Evolutionary conservation across 2,888 invertebrate species (phyloP), one percentile per base, ranked within the genome.

Genomic region (Acrobasis consociella): DNA sequence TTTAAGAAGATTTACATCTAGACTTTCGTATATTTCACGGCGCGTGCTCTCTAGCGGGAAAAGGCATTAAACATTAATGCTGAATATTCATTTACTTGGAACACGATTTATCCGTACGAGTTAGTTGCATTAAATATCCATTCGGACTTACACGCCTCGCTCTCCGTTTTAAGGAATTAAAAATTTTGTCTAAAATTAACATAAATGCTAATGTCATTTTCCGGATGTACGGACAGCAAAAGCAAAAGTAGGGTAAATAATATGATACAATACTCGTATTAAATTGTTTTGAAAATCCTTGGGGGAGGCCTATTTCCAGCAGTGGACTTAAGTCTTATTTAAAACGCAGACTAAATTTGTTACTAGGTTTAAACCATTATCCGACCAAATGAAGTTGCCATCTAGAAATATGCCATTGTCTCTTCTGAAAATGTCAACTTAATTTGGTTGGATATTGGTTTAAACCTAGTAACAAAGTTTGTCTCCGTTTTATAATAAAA

Each of bases 171-270:
- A 56, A 42, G 22, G 56, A 56, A 42, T 56, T 56, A 17, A 42
- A 75, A 77, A 74, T 77, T 80, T 76, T 68, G 71, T 31, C 66
- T 31, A 66, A 74, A 75, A 82, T 84, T 83, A 81, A 74, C 84
- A 85, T 85, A 85, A 82, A 87, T 86, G 86, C 74, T 79, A 85
- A 86, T 85, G 73, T 71, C 71, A 69, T 76, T 72, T 76, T 73
- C 78, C 69, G 67, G 65, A 70, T 72, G 65, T 68, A 62, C 63
- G 10, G 37, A 37, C 37, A 15, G 42, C n/a, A n/a, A n/a, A n/a
- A 42, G 42, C 42, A 42, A 56, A 56, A 46, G 42, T 46, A 17
- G 13, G 31, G 31, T 8, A 31, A 31, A 31, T 31, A 31, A 31
- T 7, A 31, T 31, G 8, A 31, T 31, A 8, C 31, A 31, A 31